These are phyloP conservation scores for Caenorhabditis virilis DNA, from an alignment of 2,888 invertebrate genomes.

Conservation along the genomic window DNA sequence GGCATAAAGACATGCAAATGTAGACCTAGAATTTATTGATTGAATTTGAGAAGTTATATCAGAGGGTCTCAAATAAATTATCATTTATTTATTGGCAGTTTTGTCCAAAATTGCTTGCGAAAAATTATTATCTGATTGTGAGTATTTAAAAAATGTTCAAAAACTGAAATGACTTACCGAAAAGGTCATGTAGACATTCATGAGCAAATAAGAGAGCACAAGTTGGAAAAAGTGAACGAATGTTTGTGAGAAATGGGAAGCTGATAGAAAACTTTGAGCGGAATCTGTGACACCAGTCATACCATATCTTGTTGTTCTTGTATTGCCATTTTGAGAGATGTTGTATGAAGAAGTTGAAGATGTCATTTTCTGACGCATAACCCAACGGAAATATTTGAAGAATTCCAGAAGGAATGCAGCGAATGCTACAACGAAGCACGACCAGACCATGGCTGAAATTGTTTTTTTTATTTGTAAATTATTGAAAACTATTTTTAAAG, in stretches of 20 bases:
- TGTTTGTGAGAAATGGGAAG: slow-evolving; percentile 56
- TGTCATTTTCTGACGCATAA: too few relatives aligned
- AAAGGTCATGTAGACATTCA: slow-evolving; percentile 66
- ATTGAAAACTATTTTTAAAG: neutral
- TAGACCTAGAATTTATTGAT: slow-evolving; percentile 37
- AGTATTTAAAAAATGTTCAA: neutral
- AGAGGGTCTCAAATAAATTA: too few relatives aligned
- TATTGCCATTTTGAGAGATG: too few relatives aligned
- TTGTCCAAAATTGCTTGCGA: too few relatives aligned
- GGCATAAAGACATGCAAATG: slow-evolving; percentile 55
- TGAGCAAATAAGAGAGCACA: slow-evolving; percentile 54
- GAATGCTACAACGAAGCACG: slow-evolving; percentile 54
- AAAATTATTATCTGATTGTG: neutral
- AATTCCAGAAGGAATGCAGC: slow-evolving; percentile 54
- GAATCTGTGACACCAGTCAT: too few relatives aligned
- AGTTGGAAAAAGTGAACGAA: slow-evolving; percentile 56
- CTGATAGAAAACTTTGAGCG: slow-evolving; percentile 5
- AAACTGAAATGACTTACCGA: slow-evolving; percentile 25
- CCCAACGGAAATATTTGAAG: slow-evolving; percentile 55
- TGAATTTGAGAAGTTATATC: neutral
- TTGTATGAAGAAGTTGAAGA: too few relatives aligned
- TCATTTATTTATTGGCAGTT: too few relatives aligned
- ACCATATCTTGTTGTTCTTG: too few relatives aligned
- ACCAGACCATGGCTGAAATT: slow-evolving; percentile 53
- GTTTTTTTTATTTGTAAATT: neutral